phyloP scores from a whole-genome alignment of 2,888 invertebrate genomes.

The Schizotus pectinicornis region DNA sequence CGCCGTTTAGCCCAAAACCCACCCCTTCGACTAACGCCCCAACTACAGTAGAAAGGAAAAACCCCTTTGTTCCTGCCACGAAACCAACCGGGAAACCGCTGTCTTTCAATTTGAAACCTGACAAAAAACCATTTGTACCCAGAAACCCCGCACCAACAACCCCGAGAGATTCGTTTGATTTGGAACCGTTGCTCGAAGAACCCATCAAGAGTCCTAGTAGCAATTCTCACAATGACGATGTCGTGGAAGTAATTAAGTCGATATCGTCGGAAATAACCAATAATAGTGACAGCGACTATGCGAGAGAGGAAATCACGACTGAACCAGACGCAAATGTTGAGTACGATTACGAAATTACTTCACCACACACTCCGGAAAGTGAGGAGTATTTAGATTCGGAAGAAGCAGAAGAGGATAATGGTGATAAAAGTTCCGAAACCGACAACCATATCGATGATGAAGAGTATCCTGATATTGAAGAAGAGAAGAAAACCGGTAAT shows the following conservation, averaged over 20 bases:
- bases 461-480: constrained; percentile 17
- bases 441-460: constrained; percentile 11
- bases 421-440: constrained; percentile 15
- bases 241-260: constrained; percentile 64
- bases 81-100: constrained; percentile 41
- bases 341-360: constrained; percentile 33
- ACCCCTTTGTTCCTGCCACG: constrained; percentile 44
- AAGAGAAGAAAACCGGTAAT: constrained; percentile 13
- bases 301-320: too few relatives aligned
- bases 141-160: constrained; percentile 35
- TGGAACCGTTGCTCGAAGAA: constrained; percentile 66
- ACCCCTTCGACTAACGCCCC: constrained; percentile 41
- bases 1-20: constrained; percentile 43
- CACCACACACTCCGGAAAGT: constrained; percentile 14
- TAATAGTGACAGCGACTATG: constrained; percentile 13
- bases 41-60: constrained; percentile 44
- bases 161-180: constrained; percentile 55
- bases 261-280: constrained; percentile 18
- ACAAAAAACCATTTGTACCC: constrained; percentile 42
- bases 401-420: constrained; percentile 51
- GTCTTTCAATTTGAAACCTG: constrained; percentile 39
- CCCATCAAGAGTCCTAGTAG: constrained; percentile 62
- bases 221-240: constrained; percentile 54
- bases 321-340: constrained; percentile 21
- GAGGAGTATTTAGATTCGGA: constrained; percentile 3